phyloP scores from a whole-genome alignment of 2,888 invertebrate species.

The Drosophila nigricruria region DNA sequence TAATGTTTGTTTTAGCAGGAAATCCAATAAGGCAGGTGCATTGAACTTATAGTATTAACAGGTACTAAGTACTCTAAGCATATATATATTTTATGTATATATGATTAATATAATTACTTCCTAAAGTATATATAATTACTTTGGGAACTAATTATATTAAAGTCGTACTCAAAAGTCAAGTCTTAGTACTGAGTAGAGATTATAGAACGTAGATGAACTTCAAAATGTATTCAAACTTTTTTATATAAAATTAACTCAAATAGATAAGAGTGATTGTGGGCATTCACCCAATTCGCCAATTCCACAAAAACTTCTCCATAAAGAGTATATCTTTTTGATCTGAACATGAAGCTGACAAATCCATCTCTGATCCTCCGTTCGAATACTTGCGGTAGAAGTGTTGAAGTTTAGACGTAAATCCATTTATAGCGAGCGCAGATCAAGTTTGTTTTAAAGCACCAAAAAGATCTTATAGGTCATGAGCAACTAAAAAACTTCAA shows the following conservation, averaged over 20 bases:
- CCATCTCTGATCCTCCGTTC: no score
- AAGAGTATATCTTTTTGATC: no score
- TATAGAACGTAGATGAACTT: no score
- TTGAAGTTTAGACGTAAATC: background rate
- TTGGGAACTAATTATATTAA: background rate
- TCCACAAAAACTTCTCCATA: no score
- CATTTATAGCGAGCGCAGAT: background rate
- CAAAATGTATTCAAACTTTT: no score
- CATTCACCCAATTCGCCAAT: no score
- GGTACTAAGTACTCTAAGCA: background rate
- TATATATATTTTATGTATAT: background rate
- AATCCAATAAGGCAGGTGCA: background rate
- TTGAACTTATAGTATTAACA: background rate
- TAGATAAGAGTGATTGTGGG: no score
- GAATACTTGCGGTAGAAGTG: no score
- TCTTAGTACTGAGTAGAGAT: background rate
- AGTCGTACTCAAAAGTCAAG: background rate
- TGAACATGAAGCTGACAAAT: no score
- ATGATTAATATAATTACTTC: no score
- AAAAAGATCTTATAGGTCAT: no score
- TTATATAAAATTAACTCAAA: background rate
- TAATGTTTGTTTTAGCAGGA: constrained; percentile 10
- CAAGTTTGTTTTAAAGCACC: background rate
- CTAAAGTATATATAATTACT: background rate
- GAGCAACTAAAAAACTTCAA: background rate